Conservation (phyloP, 1,140 invertebrate species). For the Zaprionus kolodkinae region DNA sequence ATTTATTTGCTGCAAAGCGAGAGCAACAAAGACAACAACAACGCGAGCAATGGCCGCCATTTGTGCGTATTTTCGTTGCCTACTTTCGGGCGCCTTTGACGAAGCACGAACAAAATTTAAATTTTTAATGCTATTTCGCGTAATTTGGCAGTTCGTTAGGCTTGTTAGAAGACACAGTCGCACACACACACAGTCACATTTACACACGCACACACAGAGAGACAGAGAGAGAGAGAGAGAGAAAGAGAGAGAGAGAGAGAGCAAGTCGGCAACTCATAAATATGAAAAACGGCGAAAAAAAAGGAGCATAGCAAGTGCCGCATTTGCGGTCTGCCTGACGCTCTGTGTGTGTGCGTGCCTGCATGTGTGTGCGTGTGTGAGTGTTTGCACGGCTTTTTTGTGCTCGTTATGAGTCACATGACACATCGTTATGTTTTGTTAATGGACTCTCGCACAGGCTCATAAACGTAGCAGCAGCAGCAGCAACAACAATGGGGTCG, state of each 20-base stretch:
- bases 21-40: constrained; percentile 20
- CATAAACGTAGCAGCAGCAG: constrained; percentile 44
- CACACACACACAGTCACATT: constrained; percentile 10
- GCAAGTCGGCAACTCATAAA: constrained; percentile 60
- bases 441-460: constrained; percentile 64
- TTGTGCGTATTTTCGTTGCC: constrained; percentile 41
- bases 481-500: constrained; percentile 22
- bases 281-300: constrained; percentile 65
- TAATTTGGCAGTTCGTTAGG: constrained; percentile 82
- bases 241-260: not conserved
- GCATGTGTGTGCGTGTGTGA: constrained; percentile 5
- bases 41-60: constrained; percentile 41
- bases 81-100: constrained; percentile 71
- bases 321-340: constrained; percentile 57
- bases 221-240: not conserved
- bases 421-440: constrained; percentile 82
- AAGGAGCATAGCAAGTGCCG: constrained; percentile 50
- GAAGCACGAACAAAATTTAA: constrained; percentile 67
- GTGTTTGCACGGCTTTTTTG: constrained; percentile 30
- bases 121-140: constrained; percentile 81
- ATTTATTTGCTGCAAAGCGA: constrained; percentile 47
- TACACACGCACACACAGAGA: not conserved
- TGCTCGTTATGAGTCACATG: constrained; percentile 65
- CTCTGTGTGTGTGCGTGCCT: constrained; percentile 7
- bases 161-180: constrained; percentile 60